These are phyloP conservation scores for Therioaphis trifolii DNA, from an alignment of 2,888 invertebrate species.

Conservation along the genomic window DNA sequence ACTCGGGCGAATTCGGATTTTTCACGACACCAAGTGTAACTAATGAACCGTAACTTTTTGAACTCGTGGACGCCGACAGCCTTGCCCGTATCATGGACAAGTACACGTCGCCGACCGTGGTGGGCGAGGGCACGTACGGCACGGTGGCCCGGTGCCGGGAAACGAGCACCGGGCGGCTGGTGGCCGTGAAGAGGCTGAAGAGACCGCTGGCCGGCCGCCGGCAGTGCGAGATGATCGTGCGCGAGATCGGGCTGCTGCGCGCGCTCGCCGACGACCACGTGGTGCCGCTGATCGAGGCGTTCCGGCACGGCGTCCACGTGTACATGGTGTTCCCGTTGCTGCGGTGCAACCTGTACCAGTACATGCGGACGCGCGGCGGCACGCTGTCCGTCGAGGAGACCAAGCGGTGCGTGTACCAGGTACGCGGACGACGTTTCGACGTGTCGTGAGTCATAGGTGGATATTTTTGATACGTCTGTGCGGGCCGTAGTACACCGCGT, in stretches of 20 bases:
- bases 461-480: too few species aligned
- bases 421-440: too few species aligned
- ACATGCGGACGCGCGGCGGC: not conserved
- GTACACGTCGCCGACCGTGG: not conserved
- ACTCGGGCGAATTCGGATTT: too few species aligned
- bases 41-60: too few species aligned
- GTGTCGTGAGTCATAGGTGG: too few species aligned
- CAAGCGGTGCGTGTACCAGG: slow-evolving; percentile 28
- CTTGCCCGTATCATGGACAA: slow-evolving; percentile 38
- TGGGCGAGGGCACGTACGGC: slow-evolving; percentile 41
- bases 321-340: slow-evolving; percentile 48
- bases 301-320: not conserved
- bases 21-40: too few species aligned
- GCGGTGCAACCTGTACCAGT: slow-evolving; percentile 26
- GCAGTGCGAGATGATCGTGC: slow-evolving; percentile 7
- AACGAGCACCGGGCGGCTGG: not conserved
- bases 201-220: not conserved
- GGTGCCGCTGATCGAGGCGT: slow-evolving; percentile 1
- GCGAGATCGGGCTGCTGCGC: slow-evolving; percentile 11
- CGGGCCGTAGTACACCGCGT: too few species aligned
- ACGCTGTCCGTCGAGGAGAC: not conserved
- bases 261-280: not conserved
- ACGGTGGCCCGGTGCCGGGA: slow-evolving; percentile 17
- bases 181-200: slow-evolving; percentile 45
- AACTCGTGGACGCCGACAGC: too few species aligned